phyloP scores from a whole-genome alignment of 37 sponge, comb jelly and placozoan genomes.

The Eunapius fragilis region DNA sequence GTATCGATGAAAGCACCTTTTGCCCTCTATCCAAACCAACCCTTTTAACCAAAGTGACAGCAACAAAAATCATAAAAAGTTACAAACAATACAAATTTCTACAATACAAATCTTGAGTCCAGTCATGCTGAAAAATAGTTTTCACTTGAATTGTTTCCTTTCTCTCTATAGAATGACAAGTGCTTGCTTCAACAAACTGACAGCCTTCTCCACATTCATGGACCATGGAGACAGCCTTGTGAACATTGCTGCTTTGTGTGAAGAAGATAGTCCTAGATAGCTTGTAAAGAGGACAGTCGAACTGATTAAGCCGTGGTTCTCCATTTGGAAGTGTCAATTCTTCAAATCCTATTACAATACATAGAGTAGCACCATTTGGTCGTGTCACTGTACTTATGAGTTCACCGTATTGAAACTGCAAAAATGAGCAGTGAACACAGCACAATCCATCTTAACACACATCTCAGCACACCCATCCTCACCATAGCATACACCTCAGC shows the following conservation, averaged over 20 bases:
- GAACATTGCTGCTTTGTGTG: not conserved
- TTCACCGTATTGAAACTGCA: not conserved
- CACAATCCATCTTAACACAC: not conserved
- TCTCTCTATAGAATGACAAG: not conserved
- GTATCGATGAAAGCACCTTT: not conserved
- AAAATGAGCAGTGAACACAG: not conserved
- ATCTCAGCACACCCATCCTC: not conserved
- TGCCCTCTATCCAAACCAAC: not conserved
- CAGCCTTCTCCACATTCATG: not conserved
- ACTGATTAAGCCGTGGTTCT: not conserved
- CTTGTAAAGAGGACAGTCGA: not conserved
- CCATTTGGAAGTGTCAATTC: not conserved
- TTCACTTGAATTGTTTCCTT: not conserved
- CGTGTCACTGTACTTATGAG: not conserved
- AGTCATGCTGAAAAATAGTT: not conserved
- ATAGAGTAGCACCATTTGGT: not conserved
- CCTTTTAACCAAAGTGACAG: not conserved
- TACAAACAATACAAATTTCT: not conserved
- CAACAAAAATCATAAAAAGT: not conserved
- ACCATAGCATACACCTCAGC: not conserved
- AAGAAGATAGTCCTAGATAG: not conserved
- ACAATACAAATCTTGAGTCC: not conserved
- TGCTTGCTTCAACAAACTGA: not conserved
- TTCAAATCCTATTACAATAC: not conserved
- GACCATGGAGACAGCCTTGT: not conserved